Evolutionary conservation across 1,140 invertebrate species (phyloP), one percentile per base, ranked within the genome.

Genomic region (Cydia splendana): DNA sequence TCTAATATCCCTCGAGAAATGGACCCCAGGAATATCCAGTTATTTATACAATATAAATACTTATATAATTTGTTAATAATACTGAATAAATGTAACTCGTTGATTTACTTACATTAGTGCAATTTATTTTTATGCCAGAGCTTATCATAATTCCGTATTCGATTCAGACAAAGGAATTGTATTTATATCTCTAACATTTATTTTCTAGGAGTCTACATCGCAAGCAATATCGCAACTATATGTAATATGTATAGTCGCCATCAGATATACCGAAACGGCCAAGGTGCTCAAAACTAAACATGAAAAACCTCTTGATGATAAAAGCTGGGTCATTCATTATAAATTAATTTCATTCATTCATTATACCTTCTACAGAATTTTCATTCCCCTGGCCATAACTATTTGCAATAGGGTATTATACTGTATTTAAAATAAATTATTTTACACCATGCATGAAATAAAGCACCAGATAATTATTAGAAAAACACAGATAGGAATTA

Each of bases 111-210:
- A 20, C 57, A 24, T 24, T 62, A 62, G 20, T 62, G 18, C 18
- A 62, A 62, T 62, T 62, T 62, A 62, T 62, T 20, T 62, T 62
- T 62, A 62, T 62, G 57, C 57, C 18, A 62, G 20, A 57, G 3
- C 15, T 62, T 20, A 24, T 62, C 57, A 18, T 62, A 20, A 15
- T 62, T 62, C 53, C 9, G 18, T 62, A 20, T 62, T 20, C 53
- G n/a, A 62, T 20, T 20, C 18, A 15, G 5, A 62, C 53, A 62
- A 62, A 62, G 18, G 57, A 62, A 62, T 62, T 62, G 57, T 12
- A 7, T 62, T 0, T 24, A 30, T 4, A 20, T 62, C 57, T 62
- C 20, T 7, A 18, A 57, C 34, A 34, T 6, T n/a, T 53, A 34
- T 34, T 34, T 0, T 34, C 34, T 6, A 34, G 34, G 34, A 34